Evolutionary conservation across 2,888 invertebrate species (phyloP).

Genomic region (Lamellibrachia columna): DNA sequence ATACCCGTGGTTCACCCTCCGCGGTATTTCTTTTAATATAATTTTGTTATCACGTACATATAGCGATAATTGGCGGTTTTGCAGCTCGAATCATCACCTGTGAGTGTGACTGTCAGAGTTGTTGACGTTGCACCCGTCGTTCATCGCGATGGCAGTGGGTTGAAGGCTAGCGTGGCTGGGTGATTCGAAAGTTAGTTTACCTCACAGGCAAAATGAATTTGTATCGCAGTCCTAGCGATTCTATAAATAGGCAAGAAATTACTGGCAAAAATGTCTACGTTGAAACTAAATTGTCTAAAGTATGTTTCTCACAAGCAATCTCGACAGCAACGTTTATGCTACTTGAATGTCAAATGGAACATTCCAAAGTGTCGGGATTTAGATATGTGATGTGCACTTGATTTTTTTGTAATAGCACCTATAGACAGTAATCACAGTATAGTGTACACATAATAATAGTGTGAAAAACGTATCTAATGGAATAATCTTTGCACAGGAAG

Average conservation of each 20-base stretch:
- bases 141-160: neutral
- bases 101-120: neutral
- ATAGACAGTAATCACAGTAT: neutral
- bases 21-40: neutral
- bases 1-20: neutral
- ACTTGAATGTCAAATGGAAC: no score
- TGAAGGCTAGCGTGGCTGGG: neutral
- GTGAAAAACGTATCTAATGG: neutral
- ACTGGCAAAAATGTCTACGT: no score
- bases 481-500: neutral
- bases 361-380: neutral
- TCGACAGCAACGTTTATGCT: no score
- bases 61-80: neutral
- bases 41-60: neutral
- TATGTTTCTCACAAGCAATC: no score
- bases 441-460: neutral
- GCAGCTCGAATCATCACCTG: neutral
- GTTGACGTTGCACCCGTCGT: constrained; percentile 7
- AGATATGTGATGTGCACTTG: neutral
- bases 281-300: no score
- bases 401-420: neutral
- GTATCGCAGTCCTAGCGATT: neutral
- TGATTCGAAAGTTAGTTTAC: neutral
- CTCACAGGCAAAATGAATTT: neutral
- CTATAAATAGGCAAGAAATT: no score